Conservation (phyloP, 2,888 invertebrate genomes). For the Drosophila vallismaia region DNA sequence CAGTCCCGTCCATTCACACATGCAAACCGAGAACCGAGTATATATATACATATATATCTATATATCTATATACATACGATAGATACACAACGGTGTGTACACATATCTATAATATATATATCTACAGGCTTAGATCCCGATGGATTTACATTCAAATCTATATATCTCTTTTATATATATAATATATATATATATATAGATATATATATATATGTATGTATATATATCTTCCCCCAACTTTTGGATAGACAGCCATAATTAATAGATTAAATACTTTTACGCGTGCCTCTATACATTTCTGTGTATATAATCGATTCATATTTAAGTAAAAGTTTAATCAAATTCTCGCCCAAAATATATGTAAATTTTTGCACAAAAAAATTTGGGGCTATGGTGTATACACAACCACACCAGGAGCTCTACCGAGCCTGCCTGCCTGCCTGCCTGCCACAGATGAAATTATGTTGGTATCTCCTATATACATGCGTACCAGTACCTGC, state of each 20-base stretch:
- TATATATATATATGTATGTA: slow-evolving; percentile 2
- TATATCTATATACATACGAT: slow-evolving; percentile 47
- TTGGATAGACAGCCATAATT: slow-evolving; percentile 46
- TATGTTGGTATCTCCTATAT: slow-evolving; percentile 48
- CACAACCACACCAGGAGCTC: slow-evolving; percentile 20
- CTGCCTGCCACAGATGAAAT: slow-evolving; percentile 45
- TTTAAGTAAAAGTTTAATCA: slow-evolving; percentile 43
- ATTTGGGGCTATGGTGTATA: slow-evolving; percentile 23
- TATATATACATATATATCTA: slow-evolving; percentile 38
- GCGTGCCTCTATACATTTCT: slow-evolving; percentile 39
- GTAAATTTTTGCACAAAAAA: slow-evolving; percentile 20
- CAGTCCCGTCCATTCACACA: slow-evolving; percentile 41
- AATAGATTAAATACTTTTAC: slow-evolving; percentile 48
- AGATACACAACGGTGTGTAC: slow-evolving; percentile 48
- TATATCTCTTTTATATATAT: slow-evolving; percentile 26
- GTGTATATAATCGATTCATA: slow-evolving; percentile 40
- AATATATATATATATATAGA: slow-evolving; percentile 9
- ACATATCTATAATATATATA: slow-evolving; percentile 43
- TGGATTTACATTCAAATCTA: slow-evolving; percentile 41
- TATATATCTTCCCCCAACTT: slow-evolving; percentile 33
- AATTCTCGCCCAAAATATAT: slow-evolving; percentile 32
- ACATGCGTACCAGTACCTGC: slow-evolving; percentile 44
- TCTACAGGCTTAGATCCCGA: slow-evolving; percentile 40
- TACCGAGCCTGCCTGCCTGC: slow-evolving; percentile 28
- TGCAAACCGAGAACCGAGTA: slow-evolving; percentile 45